Evolutionary conservation across 2,888 invertebrate species (phyloP).

Genomic region (Pristionchus entomophagus): DNA sequence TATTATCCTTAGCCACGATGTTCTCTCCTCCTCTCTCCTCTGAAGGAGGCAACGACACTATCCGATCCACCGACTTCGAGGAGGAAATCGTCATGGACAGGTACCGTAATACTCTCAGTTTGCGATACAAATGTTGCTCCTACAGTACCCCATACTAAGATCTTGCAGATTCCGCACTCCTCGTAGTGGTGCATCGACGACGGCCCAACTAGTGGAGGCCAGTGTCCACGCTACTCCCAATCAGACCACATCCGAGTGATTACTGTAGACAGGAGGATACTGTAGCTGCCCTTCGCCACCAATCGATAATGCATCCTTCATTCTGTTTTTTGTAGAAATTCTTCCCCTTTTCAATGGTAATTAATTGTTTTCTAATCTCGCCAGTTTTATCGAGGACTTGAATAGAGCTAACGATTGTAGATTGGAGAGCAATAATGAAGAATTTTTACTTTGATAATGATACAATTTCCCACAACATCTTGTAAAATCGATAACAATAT

Average conservation of each 20-base stretch:
- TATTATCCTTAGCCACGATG: background rate
- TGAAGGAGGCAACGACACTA: background rate
- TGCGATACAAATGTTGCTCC: background rate
- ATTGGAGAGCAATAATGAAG: constrained; percentile 21
- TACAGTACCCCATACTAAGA: background rate
- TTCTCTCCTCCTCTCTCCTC: constrained; percentile 25
- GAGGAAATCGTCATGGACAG: constrained; percentile 11
- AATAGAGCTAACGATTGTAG: constrained; percentile 27
- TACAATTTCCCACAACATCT: background rate
- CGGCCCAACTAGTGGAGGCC: background rate
- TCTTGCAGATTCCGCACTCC: constrained; percentile 6
- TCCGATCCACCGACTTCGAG: constrained; percentile 10
- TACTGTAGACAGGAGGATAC: background rate
- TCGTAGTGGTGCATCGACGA: too few species aligned
- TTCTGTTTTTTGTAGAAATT: background rate
- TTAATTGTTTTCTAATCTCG: background rate
- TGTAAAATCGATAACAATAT: background rate
- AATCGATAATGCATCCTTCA: background rate
- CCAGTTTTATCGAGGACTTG: background rate
- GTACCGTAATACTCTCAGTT: background rate
- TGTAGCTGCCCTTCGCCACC: background rate
- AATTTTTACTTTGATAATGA: background rate
- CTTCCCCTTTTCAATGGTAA: background rate
- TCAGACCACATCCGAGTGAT: background rate
- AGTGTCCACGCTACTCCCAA: background rate